phyloP scores from a whole-genome alignment of 2,888 invertebrate species.

The Zaprionus obscuricornis region DNA sequence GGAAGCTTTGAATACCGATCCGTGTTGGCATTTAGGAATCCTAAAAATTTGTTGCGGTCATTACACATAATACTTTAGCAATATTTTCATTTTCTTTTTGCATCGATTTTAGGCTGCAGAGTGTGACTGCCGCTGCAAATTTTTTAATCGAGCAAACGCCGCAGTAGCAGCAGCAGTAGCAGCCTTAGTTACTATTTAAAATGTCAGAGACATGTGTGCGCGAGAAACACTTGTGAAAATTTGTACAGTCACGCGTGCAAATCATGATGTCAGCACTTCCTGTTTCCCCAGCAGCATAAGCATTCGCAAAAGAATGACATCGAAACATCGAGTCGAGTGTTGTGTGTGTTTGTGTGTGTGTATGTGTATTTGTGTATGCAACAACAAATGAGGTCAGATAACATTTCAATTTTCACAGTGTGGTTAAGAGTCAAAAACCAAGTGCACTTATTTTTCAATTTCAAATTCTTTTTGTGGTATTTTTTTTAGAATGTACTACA shows the following conservation, averaged over 20 bases:
- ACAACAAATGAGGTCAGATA: no score
- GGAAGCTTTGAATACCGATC: slow-evolving; percentile 93
- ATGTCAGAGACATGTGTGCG: slow-evolving; percentile 57
- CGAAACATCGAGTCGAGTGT: no score
- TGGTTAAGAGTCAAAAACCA: neutral
- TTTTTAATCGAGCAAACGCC: slow-evolving; percentile 51
- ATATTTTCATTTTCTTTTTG: slow-evolving; percentile 41
- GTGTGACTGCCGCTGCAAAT: slow-evolving; percentile 35
- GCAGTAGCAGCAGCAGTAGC: slow-evolving; percentile 20
- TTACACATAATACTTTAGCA: slow-evolving; percentile 26
- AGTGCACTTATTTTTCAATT: no score
- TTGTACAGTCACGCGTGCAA: slow-evolving; percentile 74
- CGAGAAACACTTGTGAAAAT: slow-evolving; percentile 42
- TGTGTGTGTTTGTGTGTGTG: no score
- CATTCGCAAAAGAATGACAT: neutral
- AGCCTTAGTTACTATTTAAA: slow-evolving; percentile 55
- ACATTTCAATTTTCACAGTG: slow-evolving; percentile 52
- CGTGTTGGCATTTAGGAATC: slow-evolving; percentile 94
- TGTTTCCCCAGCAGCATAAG: slow-evolving; percentile 55
- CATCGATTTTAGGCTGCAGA: slow-evolving; percentile 55
- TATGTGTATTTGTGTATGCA: no score
- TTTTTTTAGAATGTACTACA: no score
- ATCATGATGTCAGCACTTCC: slow-evolving; percentile 76
- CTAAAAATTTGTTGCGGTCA: slow-evolving; percentile 84
- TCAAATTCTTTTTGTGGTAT: no score